Evolutionary conservation across 92 coral and sea anemone genomes (phyloP), one percentile per base, ranked within the genome.

Genomic region (Epizoanthus scotinus): DNA sequence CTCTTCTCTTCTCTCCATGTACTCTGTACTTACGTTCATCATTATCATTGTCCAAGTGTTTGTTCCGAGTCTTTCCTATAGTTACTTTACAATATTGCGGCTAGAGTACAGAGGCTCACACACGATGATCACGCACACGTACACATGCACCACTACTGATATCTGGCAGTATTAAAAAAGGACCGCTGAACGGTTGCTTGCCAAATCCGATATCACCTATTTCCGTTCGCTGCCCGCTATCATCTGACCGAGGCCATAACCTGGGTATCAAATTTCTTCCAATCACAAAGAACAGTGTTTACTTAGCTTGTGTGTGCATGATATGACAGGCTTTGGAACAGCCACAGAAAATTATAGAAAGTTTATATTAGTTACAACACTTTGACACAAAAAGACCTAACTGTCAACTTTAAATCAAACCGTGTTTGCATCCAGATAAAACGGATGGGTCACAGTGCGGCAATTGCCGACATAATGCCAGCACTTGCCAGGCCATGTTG

Each of bases 161-260:
- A 58, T 58, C 12, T 47, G 52, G 52, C 52, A 47, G 14, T 47
- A 40, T 5, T 5, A 5, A 5, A 47, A 47, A 47, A 2, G 14
- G 52, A 47, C 15, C 59, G 61, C 54, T 58, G 81, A 75, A 38
- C 63, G 28, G 47, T n/a, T 59, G 25, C 38, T 59, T 59, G n/a
- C 8, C 38, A 55, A 59, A 75, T 59, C 67, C 61, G 68, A 75
- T 75, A 75, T 38, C 67, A 20, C 31, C 81, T 31, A 36, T 75
- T 75, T 75, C 81, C 81, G 81, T 10, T 59, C 68, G 67, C 59
- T 19, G 44, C 59, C 42, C 67, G 56, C 81, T 75, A 58, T 59
- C 81, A 74, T 58, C 81, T 75, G 67, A 59, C 14, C 44, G 38
- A 7, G 36, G 20, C 15, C 42, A 75, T 75, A 75, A 25, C 52